Evolutionary conservation across 2,113 vertebrate species (phyloP).

Genomic region (Rhea americana): DNA sequence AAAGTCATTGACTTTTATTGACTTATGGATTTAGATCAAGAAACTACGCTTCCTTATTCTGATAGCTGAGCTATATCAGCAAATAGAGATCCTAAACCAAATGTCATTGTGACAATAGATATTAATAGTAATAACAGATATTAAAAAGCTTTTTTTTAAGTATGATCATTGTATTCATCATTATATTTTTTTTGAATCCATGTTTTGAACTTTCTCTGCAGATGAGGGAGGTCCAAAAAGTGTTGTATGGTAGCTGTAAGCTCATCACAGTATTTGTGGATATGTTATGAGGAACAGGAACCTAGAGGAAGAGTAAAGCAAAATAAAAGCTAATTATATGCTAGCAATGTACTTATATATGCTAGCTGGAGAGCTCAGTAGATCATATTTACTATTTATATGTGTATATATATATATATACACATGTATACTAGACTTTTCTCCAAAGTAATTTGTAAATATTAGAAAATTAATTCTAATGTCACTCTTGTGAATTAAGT

Average conservation of each 20-base stretch:
- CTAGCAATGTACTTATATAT: neutral
- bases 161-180: neutral
- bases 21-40: neutral
- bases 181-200: neutral
- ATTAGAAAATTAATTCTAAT: neutral
- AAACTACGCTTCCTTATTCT: slow-evolving; percentile 43
- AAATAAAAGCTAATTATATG: neutral
- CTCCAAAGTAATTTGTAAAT: neutral
- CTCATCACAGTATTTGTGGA: neutral
- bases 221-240: neutral
- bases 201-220: neutral
- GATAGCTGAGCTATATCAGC: neutral
- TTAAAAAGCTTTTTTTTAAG: neutral
- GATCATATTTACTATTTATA: neutral
- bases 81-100: slow-evolving; percentile 11
- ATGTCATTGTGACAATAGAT: neutral
- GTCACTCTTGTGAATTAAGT: neutral
- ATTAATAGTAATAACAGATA: neutral
- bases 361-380: neutral
- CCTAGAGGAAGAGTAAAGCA: neutral
- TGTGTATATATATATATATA: neutral
- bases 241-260: neutral
- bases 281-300: neutral
- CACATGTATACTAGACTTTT: neutral
- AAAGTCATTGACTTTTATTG: neutral